These are phyloP conservation scores for Caenorhabditis panamensis DNA, from an alignment of 2,888 invertebrate genomes.

Conservation along the genomic window DNA sequence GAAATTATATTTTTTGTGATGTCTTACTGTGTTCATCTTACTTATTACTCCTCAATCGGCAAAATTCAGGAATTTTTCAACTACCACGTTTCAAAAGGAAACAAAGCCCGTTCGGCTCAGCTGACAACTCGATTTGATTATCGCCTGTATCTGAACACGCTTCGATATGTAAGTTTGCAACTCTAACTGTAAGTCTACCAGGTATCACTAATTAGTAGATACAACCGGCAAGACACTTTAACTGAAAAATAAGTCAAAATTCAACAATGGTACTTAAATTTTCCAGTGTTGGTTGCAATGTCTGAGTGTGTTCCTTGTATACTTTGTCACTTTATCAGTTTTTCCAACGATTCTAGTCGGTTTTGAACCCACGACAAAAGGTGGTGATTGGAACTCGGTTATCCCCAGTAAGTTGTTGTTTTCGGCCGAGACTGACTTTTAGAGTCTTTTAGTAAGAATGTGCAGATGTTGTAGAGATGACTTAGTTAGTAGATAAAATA, in stretches of 20 bases:
- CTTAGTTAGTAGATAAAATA: too few species aligned
- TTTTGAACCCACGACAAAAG: slow-evolving; percentile 84
- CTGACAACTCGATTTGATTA: slow-evolving; percentile 27
- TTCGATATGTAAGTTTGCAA: slow-evolving; percentile 49
- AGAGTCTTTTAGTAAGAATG: too few species aligned
- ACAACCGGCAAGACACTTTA: too few species aligned
- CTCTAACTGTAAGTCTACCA: background rate
- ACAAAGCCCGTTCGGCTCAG: slow-evolving; percentile 39
- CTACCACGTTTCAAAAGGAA: slow-evolving; percentile 59
- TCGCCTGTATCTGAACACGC: slow-evolving; percentile 51
- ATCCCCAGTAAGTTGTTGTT: slow-evolving; percentile 49
- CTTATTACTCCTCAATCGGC: too few species aligned
- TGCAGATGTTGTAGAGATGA: too few species aligned
- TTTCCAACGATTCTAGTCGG: slow-evolving; percentile 89
- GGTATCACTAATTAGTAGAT: too few species aligned
- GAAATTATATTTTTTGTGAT: too few species aligned
- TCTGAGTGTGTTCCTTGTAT: slow-evolving; percentile 92
- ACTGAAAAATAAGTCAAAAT: too few species aligned
- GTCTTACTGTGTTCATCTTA: too few species aligned
- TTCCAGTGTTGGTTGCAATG: slow-evolving; percentile 86
- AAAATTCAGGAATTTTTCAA: slow-evolving; percentile 67
- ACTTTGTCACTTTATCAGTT: slow-evolving; percentile 92
- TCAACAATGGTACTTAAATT: background rate
- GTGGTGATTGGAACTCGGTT: slow-evolving; percentile 52
- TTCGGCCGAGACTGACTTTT: slow-evolving; percentile 81